Percentiles rank a stretch among this genome's conserved stretches.
These are phyloP conservation scores for Tringa solitaria DNA, from an alignment of 2,113 vertebrate genomes.

Conservation along the genomic window DNA sequence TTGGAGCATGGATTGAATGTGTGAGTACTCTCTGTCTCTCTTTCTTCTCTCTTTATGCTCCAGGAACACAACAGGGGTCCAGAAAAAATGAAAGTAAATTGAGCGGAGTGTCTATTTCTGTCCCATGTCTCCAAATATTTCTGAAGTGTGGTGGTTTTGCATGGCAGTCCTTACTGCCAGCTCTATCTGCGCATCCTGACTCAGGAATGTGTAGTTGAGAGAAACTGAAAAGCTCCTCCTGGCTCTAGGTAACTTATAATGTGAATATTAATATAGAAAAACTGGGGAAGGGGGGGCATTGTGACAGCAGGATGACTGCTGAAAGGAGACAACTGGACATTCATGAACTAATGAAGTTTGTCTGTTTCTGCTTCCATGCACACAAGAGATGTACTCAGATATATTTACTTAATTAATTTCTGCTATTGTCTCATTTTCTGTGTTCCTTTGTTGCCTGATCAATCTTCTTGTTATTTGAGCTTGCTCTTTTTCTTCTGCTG, in stretches of 20 bases:
- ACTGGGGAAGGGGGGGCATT: background rate
- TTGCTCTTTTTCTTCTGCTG: slow-evolving; percentile 42
- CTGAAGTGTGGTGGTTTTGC: background rate
- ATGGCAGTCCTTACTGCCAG: background rate
- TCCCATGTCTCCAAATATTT: background rate
- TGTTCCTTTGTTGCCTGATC: slow-evolving; percentile 41
- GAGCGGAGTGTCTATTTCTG: background rate
- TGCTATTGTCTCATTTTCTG: slow-evolving; percentile 44
- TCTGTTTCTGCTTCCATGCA: slow-evolving; percentile 28
- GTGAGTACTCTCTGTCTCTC: background rate
- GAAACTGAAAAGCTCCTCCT: background rate
- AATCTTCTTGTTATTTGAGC: slow-evolving; percentile 60
- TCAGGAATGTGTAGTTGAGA: background rate
- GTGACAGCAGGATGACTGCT: background rate
- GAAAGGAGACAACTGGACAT: background rate
- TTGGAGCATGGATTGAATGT: background rate
- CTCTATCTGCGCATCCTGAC: background rate
- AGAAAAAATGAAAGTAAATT: background rate
- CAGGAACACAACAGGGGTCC: background rate
- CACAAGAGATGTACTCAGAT: slow-evolving; percentile 30
- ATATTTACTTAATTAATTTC: slow-evolving; percentile 60
- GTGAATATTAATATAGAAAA: background rate
- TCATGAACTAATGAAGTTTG: background rate
- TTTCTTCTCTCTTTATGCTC: background rate
- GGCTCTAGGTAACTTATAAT: background rate